Conservation (phyloP, 2,797 vertebrate species). For the Heliangelus exortis region DNA sequence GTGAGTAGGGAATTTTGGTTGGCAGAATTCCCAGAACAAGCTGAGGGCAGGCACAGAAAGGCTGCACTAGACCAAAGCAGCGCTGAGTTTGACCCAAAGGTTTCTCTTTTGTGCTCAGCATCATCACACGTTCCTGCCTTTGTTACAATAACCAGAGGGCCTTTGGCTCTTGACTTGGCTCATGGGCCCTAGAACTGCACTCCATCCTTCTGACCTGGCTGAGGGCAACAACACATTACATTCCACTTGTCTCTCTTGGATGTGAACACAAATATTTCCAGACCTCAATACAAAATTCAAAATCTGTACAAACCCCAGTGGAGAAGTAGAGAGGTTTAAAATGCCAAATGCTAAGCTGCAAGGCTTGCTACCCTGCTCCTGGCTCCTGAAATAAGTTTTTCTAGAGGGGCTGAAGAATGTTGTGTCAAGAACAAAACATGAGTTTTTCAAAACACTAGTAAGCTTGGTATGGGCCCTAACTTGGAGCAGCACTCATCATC, state of each 20-base stretch:
- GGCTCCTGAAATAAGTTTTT: neutral
- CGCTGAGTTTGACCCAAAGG: fast-evolving
- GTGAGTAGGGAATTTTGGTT: slow-evolving; percentile 1
- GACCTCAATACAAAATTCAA: neutral
- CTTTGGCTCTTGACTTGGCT: neutral
- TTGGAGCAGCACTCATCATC: neutral
- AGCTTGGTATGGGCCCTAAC: neutral
- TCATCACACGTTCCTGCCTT: neutral
- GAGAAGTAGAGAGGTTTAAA: neutral
- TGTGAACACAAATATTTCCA: neutral
- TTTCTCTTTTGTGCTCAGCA: neutral
- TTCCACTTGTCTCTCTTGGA: neutral
- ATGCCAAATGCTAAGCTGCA: neutral
- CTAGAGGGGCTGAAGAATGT: neutral
- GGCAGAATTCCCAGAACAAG: slow-evolving; percentile 24
- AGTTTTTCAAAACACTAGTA: neutral
- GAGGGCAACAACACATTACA: fast-evolving
- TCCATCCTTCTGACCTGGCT: neutral
- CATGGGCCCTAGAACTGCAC: neutral
- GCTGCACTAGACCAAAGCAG: slow-evolving; percentile 11
- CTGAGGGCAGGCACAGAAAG: slow-evolving; percentile 3
- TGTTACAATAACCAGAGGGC: neutral
- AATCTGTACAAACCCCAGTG: neutral
- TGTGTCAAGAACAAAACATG: fast-evolving
- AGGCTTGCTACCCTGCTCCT: neutral